phyloP scores from a whole-genome alignment of 2,888 invertebrate genomes.

The Eupithecia subumbrata region DNA sequence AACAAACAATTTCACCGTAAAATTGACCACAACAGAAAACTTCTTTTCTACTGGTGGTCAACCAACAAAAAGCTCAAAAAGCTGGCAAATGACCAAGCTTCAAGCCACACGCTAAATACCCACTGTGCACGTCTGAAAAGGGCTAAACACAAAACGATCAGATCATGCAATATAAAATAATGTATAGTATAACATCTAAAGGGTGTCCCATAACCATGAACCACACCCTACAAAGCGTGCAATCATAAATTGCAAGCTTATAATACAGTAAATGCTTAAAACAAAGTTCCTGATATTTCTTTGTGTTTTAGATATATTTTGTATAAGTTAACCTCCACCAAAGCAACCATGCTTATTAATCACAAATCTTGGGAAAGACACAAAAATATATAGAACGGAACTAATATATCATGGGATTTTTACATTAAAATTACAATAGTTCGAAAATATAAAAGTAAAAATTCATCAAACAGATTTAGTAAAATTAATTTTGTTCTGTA shows the following conservation, averaged over 20 bases:
- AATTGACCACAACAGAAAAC: not conserved
- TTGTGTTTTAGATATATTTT: slow-evolving; percentile 22
- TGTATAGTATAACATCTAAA: slow-evolving; percentile 43
- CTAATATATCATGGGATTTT: slow-evolving; percentile 20
- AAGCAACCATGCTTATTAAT: slow-evolving; percentile 14
- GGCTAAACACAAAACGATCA: slow-evolving; percentile 62
- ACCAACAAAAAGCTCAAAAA: not conserved
- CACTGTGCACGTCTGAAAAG: slow-evolving; percentile 39
- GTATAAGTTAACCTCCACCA: slow-evolving; percentile 22
- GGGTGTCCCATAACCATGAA: slow-evolving; percentile 64
- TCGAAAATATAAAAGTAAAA: slow-evolving; percentile 2
- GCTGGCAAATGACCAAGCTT: slow-evolving; percentile 1
- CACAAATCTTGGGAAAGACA: slow-evolving; percentile 25
- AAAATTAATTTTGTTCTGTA: not conserved
- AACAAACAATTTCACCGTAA: not conserved
- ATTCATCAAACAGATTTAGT: not conserved
- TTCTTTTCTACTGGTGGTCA: not conserved
- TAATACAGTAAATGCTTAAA: slow-evolving; percentile 37
- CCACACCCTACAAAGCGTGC: slow-evolving; percentile 55
- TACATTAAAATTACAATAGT: slow-evolving; percentile 11
- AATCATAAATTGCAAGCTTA: slow-evolving; percentile 34
- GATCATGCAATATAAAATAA: slow-evolving; percentile 61
- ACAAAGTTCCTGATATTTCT: slow-evolving; percentile 26
- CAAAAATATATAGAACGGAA: slow-evolving; percentile 28
- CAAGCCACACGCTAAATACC: slow-evolving; percentile 1